Evolutionary conservation across 2,113 vertebrate genomes (phyloP).

Genomic region (Brachypodius melanocephalos): DNA sequence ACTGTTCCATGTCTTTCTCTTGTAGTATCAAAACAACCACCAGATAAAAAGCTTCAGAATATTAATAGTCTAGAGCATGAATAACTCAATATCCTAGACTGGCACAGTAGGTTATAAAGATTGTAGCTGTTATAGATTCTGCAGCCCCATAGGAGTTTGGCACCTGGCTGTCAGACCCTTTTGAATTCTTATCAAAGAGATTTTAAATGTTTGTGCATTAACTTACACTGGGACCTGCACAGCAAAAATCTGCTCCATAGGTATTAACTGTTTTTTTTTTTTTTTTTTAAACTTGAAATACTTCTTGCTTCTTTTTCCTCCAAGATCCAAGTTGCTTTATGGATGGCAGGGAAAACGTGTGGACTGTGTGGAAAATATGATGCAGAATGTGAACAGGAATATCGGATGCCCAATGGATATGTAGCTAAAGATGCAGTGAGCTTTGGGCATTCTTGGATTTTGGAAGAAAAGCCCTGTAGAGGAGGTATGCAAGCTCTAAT

Average conservation of each 20-base stretch:
- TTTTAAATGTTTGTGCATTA: not conserved
- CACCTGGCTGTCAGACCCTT: not conserved
- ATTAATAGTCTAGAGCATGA: not conserved
- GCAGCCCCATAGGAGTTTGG: not conserved
- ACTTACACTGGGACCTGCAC: not conserved
- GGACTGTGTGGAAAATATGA: conserved; percentile 81
- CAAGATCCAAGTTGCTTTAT: conserved; percentile 63
- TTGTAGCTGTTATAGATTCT: not conserved
- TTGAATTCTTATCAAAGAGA: not conserved
- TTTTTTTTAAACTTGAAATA: not conserved
- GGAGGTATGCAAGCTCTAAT: conserved; percentile 42
- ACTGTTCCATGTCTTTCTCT: not conserved
- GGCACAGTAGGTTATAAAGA: not conserved
- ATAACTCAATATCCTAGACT: not conserved
- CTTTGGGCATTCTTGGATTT: conserved; percentile 80
- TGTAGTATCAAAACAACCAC: not conserved
- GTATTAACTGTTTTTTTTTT: too few relatives aligned
- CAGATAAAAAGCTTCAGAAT: not conserved
- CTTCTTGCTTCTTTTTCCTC: not conserved
- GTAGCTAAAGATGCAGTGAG: conserved; percentile 63
- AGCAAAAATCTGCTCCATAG: not conserved
- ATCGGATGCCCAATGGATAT: conserved; percentile 71
- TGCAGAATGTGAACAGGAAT: conserved; percentile 74
- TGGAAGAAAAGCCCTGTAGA: conserved; percentile 72
- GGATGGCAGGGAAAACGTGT: conserved; percentile 79